A percentile compares a stretch with the other conserved stretches of the same genome.
These are phyloP conservation scores for Rostratula benghalensis DNA, from an alignment of 2,113 vertebrate genomes.

Conservation along the genomic window DNA sequence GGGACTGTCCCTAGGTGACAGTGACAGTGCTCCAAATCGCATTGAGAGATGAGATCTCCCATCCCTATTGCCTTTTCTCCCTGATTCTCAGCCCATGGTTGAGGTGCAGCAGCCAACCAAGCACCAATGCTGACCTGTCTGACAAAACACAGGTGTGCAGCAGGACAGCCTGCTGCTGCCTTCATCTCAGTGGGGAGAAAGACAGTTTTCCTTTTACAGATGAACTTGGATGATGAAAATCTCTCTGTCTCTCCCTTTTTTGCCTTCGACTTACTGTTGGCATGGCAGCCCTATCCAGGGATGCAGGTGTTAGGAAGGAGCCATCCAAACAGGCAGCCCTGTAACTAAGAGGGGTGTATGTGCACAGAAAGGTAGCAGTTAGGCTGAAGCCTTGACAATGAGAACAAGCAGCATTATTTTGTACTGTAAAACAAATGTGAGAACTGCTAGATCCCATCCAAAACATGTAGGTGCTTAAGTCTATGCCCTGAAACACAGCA, in stretches of 20 bases:
- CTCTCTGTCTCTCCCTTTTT: neutral
- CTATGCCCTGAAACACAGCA: neutral
- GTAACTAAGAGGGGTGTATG: too few species aligned
- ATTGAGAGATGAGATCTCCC: neutral
- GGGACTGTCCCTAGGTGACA: neutral
- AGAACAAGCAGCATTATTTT: neutral
- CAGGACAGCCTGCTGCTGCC: neutral
- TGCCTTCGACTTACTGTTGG: neutral
- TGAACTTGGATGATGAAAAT: neutral
- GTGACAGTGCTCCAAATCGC: accelerated
- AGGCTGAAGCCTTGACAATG: neutral
- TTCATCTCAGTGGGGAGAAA: neutral
- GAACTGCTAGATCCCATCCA: neutral
- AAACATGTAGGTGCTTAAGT: neutral
- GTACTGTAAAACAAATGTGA: neutral
- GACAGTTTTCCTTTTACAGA: neutral
- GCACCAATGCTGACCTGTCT: neutral
- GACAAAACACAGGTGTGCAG: accelerated
- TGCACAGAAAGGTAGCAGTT: neutral
- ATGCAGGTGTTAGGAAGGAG: neutral
- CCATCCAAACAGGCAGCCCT: neutral
- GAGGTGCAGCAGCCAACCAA: neutral
- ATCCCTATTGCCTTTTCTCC: neutral
- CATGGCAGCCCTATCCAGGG: neutral
- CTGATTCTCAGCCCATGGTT: neutral